phyloP scores from a whole-genome alignment of 2,797 vertebrate species.

The Rhadinocentrus ornatus region DNA sequence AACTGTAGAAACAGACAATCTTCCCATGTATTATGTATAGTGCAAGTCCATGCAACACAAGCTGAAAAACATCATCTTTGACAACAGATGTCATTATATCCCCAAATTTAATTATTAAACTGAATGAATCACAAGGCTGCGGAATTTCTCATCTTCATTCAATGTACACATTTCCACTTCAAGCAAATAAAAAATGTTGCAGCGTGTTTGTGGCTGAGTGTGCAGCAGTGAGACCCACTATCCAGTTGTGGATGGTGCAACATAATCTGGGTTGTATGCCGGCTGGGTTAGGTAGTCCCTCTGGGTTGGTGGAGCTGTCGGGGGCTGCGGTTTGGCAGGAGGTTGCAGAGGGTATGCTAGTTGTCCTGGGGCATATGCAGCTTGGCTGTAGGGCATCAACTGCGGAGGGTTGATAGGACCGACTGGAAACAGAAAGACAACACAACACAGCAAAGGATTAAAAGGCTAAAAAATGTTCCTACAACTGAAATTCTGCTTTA shows the following conservation, averaged over 20 bases:
- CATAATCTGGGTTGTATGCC: slow-evolving; percentile 90
- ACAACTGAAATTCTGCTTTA: not conserved
- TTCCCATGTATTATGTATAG: slow-evolving; percentile 21
- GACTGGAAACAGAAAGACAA: slow-evolving; percentile 41
- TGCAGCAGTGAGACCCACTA: slow-evolving; percentile 60
- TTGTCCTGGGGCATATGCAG: slow-evolving; percentile 74
- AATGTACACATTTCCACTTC: slow-evolving; percentile 25
- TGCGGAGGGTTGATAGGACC: slow-evolving; percentile 65
- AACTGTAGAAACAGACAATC: slow-evolving; percentile 14
- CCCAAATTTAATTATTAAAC: slow-evolving; percentile 24
- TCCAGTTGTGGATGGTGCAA: slow-evolving; percentile 80
- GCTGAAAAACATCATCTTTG: slow-evolving; percentile 30
- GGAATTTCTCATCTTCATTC: slow-evolving; percentile 5
- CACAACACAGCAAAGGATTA: slow-evolving; percentile 6
- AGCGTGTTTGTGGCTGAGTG: slow-evolving; percentile 21
- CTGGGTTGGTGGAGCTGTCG: slow-evolving; percentile 1
- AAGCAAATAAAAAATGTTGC: slow-evolving; percentile 27
- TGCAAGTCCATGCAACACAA: slow-evolving; percentile 44
- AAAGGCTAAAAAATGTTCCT: not conserved
- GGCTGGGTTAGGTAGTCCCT: slow-evolving; percentile 81
- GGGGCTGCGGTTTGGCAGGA: slow-evolving; percentile 40
- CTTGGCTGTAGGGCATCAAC: slow-evolving; percentile 79
- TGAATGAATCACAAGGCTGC: not conserved
- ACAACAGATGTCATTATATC: slow-evolving; percentile 16
- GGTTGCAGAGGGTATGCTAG: slow-evolving; percentile 68